These are phyloP conservation scores for Platyura marginata DNA, from an alignment of 1,140 invertebrate genomes.

Conservation along the genomic window DNA sequence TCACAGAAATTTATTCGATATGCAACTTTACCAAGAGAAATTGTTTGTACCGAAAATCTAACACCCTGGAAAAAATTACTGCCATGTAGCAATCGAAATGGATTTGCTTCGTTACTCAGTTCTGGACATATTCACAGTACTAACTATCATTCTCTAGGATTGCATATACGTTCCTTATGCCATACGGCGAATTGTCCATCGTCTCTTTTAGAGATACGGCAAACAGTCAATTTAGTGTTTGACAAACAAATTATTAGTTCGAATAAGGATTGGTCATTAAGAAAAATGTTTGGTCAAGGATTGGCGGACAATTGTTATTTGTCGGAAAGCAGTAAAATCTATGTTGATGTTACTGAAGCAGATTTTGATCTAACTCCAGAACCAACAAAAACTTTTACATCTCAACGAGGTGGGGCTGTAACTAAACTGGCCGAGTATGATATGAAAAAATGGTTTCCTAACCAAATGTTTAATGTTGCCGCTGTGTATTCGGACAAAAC, in stretches of 20 bases:
- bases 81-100: slow-evolving; percentile 75
- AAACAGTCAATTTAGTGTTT: slow-evolving; percentile 73
- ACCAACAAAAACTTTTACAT: slow-evolving; percentile 34
- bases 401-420: slow-evolving; percentile 43
- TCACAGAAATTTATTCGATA: slow-evolving; percentile 49
- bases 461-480: slow-evolving; percentile 49
- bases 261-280: slow-evolving; percentile 60
- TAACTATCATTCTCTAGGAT: slow-evolving; percentile 77
- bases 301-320: slow-evolving; percentile 61
- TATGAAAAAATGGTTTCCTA: slow-evolving; percentile 26
- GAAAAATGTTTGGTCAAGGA: slow-evolving; percentile 69
- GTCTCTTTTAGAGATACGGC: slow-evolving; percentile 53
- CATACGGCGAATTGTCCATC: slow-evolving; percentile 34
- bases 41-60: slow-evolving; percentile 96
- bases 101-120: slow-evolving; percentile 74
- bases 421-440: slow-evolving; percentile 49
- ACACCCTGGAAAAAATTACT: slow-evolving; percentile 95
- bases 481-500: slow-evolving; percentile 26
- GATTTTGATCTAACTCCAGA: slow-evolving; percentile 27
- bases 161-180: slow-evolving; percentile 72
- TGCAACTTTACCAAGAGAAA: slow-evolving; percentile 79
- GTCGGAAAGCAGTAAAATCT: slow-evolving; percentile 55
- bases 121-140: slow-evolving; percentile 82
- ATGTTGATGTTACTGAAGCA: slow-evolving; percentile 56
- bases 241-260: slow-evolving; percentile 47